Evolutionary conservation across 2,888 invertebrate species (phyloP).

Genomic region (Bombylius discolor): DNA sequence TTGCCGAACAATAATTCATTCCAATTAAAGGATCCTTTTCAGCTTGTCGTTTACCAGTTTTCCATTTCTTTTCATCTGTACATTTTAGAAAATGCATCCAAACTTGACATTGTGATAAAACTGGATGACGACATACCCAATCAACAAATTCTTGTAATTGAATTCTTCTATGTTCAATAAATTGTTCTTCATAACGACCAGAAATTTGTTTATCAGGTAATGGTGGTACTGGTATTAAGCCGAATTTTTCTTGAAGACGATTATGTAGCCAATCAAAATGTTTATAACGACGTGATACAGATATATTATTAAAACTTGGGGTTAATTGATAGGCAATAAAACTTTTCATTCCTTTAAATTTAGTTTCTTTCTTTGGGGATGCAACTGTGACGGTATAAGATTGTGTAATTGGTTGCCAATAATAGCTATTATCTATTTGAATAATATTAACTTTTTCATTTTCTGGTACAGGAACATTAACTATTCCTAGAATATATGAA

Average conservation of each 20-base stretch:
- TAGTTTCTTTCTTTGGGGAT: constrained; percentile 94
- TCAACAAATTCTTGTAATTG: constrained; percentile 94
- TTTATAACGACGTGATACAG: constrained; percentile 90
- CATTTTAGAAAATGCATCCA: constrained; percentile 97
- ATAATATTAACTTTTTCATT: constrained; percentile 58
- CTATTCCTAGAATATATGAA: constrained; percentile 70
- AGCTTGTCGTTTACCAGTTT: constrained; percentile 86
- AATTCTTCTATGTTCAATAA: constrained; percentile 86
- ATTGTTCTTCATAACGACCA: constrained; percentile 92
- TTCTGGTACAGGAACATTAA: constrained; percentile 54
- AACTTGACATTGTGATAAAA: constrained; percentile 79
- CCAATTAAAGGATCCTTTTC: constrained; percentile 87
- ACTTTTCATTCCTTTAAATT: constrained; percentile 93
- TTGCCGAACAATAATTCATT: constrained; percentile 78
- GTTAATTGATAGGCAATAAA: constrained; percentile 95
- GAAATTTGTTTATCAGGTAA: constrained; percentile 97
- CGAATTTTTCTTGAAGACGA: constrained; percentile 84
- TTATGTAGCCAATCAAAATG: constrained; percentile 99
- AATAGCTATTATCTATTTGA: constrained; percentile 58
- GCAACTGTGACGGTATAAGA: constrained; percentile 77
- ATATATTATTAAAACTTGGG: constrained; percentile 86
- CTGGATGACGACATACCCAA: constrained; percentile 93
- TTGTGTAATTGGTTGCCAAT: constrained; percentile 62
- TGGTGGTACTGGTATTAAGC: constrained; percentile 89
- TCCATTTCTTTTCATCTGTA: constrained; percentile 96